phyloP scores from a whole-genome alignment of 2,797 vertebrate genomes.

The Anas flavirostris region DNA sequence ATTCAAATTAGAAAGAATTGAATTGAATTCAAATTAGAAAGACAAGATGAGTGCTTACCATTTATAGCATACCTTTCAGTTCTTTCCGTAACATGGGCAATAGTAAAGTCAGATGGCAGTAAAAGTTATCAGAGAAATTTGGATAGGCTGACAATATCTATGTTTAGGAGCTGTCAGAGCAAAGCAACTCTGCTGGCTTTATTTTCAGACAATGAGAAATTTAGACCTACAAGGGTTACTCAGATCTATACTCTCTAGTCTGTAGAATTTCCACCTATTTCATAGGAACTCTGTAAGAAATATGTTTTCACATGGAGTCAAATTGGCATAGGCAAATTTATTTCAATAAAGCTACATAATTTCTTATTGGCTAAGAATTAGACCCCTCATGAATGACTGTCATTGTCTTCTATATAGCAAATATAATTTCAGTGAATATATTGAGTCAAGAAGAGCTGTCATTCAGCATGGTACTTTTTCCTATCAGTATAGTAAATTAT shows the following conservation, averaged over 20 bases:
- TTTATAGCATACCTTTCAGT: not conserved
- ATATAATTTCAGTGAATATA: not conserved
- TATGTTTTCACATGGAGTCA: not conserved
- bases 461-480: not conserved
- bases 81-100: not conserved
- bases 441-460: not conserved
- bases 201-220: not conserved
- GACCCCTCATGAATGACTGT: not conserved
- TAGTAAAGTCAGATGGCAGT: not conserved
- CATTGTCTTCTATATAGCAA: not conserved
- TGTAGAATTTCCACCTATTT: not conserved
- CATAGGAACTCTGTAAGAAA: not conserved
- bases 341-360: not conserved
- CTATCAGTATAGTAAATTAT: not conserved
- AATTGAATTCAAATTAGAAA: not conserved
- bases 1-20: not conserved
- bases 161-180: not conserved
- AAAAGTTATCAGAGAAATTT: not conserved
- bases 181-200: not conserved
- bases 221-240: not conserved
- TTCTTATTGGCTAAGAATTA: not conserved
- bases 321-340: not conserved
- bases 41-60: not conserved
- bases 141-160: not conserved
- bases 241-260: not conserved